Base-by-base conservation (phyloP, 2,888 invertebrate genomes). In the Aphrophora alni region DNA sequence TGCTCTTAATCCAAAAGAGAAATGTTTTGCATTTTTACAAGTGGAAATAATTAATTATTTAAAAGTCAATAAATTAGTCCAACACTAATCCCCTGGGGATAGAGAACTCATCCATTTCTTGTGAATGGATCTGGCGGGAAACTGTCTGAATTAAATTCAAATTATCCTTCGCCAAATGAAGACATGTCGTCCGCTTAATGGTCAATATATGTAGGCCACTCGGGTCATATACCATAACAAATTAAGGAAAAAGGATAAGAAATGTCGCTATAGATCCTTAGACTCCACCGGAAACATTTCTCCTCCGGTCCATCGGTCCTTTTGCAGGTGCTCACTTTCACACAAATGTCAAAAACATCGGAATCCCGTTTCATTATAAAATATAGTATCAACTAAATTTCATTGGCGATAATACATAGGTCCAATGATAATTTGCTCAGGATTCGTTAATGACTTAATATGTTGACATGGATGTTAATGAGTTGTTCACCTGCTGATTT, bases 171-270 rank as follows among this genome's bases (percentile, higher is more conserved):
- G 7, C 59, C 5, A 14, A 59, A 59, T 21, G 59, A 21, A 59
- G 59, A 59, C 59, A 21, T 59, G n/a, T 5, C 5, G 5, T 3
- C 21, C 2, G 44, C 44, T n/a, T 59, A 59, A 59, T 21, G 59
- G 10, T 10, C 59, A 21, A 44, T 14, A 12, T 59, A 59, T 59
- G 59, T 59, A 59, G 59, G 59, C 21, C 59, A 59, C 21, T 8
- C 21, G 2, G 59, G 59, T 21, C 59, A 59, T 59, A 59, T 59
- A 59, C 59, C 59, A 59, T 59, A 21, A 59, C 59, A 59, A 21
- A 59, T 59, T 59, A 59, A 59, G 59, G 44, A 21, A 59, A 59
- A 59, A 59, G 59, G 59, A 59, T 21, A 59, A 59, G 59, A 59
- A 59, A 21, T 59, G 59, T 59, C 59, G 59, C 44, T 44, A 14